These are phyloP conservation scores for Psittacula cyanocephala DNA, from an alignment of 2,113 vertebrate genomes.

Conservation along the genomic window DNA sequence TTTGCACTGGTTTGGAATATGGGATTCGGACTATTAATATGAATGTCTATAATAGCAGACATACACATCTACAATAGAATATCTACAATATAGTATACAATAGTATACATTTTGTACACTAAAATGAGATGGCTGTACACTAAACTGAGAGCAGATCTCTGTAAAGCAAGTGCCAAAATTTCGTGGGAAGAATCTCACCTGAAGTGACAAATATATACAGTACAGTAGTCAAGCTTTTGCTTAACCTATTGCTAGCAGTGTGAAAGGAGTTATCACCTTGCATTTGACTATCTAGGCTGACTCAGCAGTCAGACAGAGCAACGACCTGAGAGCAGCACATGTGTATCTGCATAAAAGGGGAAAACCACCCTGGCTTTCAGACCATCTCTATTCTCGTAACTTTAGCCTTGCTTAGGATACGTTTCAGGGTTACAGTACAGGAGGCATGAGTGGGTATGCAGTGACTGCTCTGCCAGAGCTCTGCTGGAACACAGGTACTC, in stretches of 20 bases:
- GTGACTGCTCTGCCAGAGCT: not conserved
- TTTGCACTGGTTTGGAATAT: not conserved
- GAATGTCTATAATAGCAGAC: not conserved
- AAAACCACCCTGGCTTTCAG: not conserved
- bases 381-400: not conserved
- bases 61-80: not conserved
- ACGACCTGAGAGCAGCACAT: accelerated
- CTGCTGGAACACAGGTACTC: not conserved
- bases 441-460: not conserved
- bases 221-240: not conserved
- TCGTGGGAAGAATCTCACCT: not conserved
- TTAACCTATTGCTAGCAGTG: not conserved
- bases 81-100: not conserved
- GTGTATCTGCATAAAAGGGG: not conserved
- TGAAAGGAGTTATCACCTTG: not conserved
- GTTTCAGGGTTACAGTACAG: not conserved
- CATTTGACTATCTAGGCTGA: not conserved
- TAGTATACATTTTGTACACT: not conserved
- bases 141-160: not conserved
- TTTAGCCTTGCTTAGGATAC: not conserved
- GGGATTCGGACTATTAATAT: not conserved
- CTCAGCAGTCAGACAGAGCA: not conserved
- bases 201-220: not conserved
- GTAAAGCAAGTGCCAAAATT: not conserved
- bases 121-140: not conserved